phyloP scores from a whole-genome alignment of 2,113 vertebrate genomes.

The Cavia porcellus region DNA sequence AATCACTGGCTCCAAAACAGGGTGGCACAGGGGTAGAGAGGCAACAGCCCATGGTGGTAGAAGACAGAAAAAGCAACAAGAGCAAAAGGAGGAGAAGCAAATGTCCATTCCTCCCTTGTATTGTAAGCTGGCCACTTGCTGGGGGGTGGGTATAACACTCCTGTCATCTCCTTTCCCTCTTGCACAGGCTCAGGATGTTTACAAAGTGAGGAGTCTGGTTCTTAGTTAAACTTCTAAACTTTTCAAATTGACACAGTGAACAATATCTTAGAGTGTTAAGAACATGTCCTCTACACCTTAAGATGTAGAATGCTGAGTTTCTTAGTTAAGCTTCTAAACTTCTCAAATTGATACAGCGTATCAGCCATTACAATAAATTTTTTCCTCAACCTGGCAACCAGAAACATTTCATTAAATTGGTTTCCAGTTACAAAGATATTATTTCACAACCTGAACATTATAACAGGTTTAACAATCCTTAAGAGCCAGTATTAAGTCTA shows the following conservation, averaged over 20 bases:
- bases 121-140: background rate
- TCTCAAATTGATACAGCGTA: background rate
- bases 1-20: background rate
- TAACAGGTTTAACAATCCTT: too few relatives aligned
- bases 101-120: background rate
- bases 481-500: too few relatives aligned
- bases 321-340: background rate
- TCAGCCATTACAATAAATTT: too few relatives aligned
- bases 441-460: too few relatives aligned
- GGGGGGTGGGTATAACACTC: background rate
- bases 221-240: background rate
- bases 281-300: too few relatives aligned
- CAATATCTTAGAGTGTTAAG: background rate
- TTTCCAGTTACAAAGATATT: too few relatives aligned
- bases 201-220: background rate
- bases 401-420: too few relatives aligned
- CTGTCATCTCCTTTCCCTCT: background rate
- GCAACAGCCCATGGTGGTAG: background rate
- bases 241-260: background rate
- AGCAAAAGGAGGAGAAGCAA: background rate
- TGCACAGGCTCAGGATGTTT: background rate
- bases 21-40: background rate
- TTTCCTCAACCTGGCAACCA: too few relatives aligned
- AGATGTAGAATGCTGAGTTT: background rate
- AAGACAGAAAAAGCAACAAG: background rate